Base-by-base conservation (phyloP, 1,140 invertebrate genomes). In the Sycophaga agraensis region DNA sequence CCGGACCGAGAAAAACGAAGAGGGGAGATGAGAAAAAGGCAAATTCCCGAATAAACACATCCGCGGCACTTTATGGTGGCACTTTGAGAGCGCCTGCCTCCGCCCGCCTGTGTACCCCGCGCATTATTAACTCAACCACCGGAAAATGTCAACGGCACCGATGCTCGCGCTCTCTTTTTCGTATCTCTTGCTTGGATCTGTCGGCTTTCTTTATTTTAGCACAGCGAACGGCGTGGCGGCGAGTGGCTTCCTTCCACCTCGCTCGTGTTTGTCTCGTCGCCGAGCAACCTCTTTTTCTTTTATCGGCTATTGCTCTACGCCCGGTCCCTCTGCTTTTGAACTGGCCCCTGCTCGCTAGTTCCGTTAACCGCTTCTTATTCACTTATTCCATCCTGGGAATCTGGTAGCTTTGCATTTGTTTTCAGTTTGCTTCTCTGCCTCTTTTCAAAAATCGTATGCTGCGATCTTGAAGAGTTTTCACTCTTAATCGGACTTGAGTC, bases 41-140 rank as follows among this genome's bases (percentile, higher is more conserved):
- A 74, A 79, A 78, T 78, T 78, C 71, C 65, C 72, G 73, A 79
- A 79, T 78, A 81, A 79, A 81, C 77, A 79, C 76, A 79, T 79
- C 76, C 75, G 71, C 68, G 69, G 68, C 70, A 77, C 68, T 80
- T 79, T 79, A 77, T 74, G 72, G 66, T 60, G 69, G 66, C 69
- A 72, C 70, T 76, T 73, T 72, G 71, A 7, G 50, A 24, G 35
- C 35, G 49, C 21, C 55, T 5, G 37, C 37, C 4, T 8, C 11
- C 31, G n/a, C 6, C 5, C 37, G 64, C 57, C 66, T 78, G 75
- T 79, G 73, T 78, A 75, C 77, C 64, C 59, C 63, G 69, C 74
- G 75, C 71, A 78, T 81, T 81, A 80, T 80, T 77, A 79, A 80
- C 73, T 79, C 73, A 79, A 79, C 74, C 76, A 74, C 73, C 70